Evolutionary conservation across 2,797 vertebrate genomes (phyloP).

Genomic region (Sparus aurata): DNA sequence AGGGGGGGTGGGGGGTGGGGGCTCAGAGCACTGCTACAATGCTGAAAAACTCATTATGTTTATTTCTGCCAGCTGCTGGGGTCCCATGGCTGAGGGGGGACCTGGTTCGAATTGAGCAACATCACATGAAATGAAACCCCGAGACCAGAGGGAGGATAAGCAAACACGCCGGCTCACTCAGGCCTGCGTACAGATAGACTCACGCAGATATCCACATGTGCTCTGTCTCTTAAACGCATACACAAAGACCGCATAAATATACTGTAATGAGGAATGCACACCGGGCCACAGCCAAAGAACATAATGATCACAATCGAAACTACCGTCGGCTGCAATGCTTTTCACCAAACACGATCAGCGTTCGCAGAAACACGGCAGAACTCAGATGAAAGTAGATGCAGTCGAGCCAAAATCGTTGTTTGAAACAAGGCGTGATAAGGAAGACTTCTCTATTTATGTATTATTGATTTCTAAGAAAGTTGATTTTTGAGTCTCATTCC

Average conservation of each 20-base stretch:
- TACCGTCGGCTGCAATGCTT: constrained; percentile 27
- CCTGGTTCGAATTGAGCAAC: constrained; percentile 80
- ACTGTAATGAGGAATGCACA: constrained; percentile 45
- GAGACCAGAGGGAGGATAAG: constrained; percentile 56
- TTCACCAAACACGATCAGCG: constrained; percentile 28
- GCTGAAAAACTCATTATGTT: constrained; percentile 83
- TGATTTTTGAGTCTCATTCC: no score
- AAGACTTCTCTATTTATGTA: neutral
- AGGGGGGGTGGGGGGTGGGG: no score
- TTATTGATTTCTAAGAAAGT: no score
- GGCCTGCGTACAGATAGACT: constrained; percentile 29
- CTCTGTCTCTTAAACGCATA: constrained; percentile 34
- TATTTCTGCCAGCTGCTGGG: constrained; percentile 85
- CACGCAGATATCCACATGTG: constrained; percentile 40
- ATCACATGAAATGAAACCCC: constrained; percentile 73
- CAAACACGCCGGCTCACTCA: constrained; percentile 55
- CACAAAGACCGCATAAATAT: constrained; percentile 50
- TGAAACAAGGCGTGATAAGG: neutral
- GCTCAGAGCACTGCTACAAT: constrained; percentile 67
- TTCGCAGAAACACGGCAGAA: constrained; percentile 36
- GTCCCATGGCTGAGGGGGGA: constrained; percentile 64
- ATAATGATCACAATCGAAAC: constrained; percentile 40
- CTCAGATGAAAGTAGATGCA: constrained; percentile 20
- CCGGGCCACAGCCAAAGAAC: constrained; percentile 47
- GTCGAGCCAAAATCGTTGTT: constrained; percentile 6